Base-by-base conservation (phyloP, 2,113 vertebrate genomes). In the Leiothrix lutea region DNA sequence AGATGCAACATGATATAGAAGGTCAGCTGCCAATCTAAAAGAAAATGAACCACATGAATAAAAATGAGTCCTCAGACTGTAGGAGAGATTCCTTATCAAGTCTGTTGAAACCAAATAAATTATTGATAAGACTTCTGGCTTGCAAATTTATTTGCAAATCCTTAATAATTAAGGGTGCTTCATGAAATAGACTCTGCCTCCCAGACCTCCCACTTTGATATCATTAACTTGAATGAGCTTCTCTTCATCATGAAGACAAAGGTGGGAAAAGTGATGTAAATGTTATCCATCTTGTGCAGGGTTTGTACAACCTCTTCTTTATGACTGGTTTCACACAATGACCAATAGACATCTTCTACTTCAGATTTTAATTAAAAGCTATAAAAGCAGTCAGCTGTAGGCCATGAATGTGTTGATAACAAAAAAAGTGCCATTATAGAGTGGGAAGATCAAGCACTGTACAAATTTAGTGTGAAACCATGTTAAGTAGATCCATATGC, bases 301-400 rank as follows among this genome's bases (percentile, higher is more conserved):
- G 83, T 93, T 96, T 96, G 94, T 94, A 95, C 80, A 97, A 93
- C 44, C 72, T 93, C 71, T 95, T 92, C 48, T 96, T 96, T 95
- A 92, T 93, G 93, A 98, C 75, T 95, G 83, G 88, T 62, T 98
- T 98, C 96, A 93, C 95, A 94, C 69, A 92, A 92, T 50, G 95
- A 96, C 97, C 98, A 98, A 98, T 96, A 97, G 97, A 94, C 93
- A 95, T 92, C 93, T 98, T 97, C 96, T 93, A 96, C 84, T 98
- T 96, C 95, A 97, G 92, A 97, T 97, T 98, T 98, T 98, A 98
- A 98, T 98, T 98, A 97, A 98, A 98, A 97, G 94, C 95, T 97
- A 97, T 98, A 98, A 98, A 98, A 97, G 93, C 96, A 98, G 95
- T 97, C 97, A 98, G 95, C 96, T 98, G 97, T 97, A 97, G 97